Conservation (phyloP, 2,888 invertebrate genomes). For the Caenorhabditis wallacei region DNA sequence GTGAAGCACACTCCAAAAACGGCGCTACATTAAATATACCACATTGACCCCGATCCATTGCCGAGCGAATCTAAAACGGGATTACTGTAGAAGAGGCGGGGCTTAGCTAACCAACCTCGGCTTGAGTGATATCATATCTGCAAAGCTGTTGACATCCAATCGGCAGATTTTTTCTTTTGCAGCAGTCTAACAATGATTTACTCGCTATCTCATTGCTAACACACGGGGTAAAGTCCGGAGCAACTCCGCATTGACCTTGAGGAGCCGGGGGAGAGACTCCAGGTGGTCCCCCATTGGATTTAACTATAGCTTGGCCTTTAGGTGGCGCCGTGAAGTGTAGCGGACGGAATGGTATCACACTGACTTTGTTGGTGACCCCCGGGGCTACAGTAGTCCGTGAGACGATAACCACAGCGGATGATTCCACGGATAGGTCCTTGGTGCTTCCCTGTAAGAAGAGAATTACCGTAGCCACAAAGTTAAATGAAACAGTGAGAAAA, state of each 20-base stretch:
- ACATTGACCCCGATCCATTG: slow-evolving; percentile 80
- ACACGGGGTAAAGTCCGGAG: slow-evolving; percentile 80
- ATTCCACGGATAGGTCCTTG: slow-evolving; percentile 50
- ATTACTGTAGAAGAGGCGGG: not conserved
- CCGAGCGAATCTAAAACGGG: slow-evolving; percentile 74
- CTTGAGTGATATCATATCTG: slow-evolving; percentile 81
- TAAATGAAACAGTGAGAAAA: not conserved
- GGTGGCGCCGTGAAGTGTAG: slow-evolving; percentile 51
- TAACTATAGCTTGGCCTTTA: not conserved
- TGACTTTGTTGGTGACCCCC: slow-evolving; percentile 57
- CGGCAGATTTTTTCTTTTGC: slow-evolving; percentile 77
- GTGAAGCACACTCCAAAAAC: slow-evolving; percentile 80
- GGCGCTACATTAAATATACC: slow-evolving; percentile 81
- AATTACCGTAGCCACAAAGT: not conserved
- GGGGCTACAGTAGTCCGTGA: slow-evolving; percentile 57
- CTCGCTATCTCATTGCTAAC: slow-evolving; percentile 76
- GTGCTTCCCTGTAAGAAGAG: slow-evolving; percentile 49
- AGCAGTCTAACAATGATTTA: slow-evolving; percentile 73
- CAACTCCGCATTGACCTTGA: slow-evolving; percentile 72
- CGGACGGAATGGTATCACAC: slow-evolving; percentile 52
- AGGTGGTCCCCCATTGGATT: slow-evolving; percentile 19
- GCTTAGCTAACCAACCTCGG: slow-evolving; percentile 65
- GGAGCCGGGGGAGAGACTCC: slow-evolving; percentile 44
- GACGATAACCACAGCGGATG: slow-evolving; percentile 32
- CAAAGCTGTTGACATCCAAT: slow-evolving; percentile 79